Evolutionary conservation across 1,140 invertebrate species (phyloP).

Genomic region (Gryon sp.): DNA sequence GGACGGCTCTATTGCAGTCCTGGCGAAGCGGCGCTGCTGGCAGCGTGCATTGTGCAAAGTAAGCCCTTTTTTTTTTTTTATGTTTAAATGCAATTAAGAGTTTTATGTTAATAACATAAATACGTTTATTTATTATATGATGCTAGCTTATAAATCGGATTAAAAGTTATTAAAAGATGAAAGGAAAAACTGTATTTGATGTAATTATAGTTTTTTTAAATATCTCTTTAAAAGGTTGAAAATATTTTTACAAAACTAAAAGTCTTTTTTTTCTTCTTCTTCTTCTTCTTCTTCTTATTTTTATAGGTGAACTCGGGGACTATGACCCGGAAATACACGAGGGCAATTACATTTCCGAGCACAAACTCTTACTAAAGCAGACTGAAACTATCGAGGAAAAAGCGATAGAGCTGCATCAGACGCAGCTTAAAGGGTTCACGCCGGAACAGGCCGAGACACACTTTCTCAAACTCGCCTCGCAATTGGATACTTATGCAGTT

Average conservation of each 20-base stretch:
- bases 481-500: conserved; percentile 97
- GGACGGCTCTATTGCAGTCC: conserved; percentile 94
- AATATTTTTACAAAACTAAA: conserved; percentile 1
- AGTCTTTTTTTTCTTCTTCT: not conserved
- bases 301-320: conserved; percentile 94
- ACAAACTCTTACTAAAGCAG: conserved; percentile 95
- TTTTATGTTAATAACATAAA: too few relatives aligned
- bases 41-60: conserved; percentile 97
- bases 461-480: conserved; percentile 92
- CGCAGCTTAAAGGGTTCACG: conserved; percentile 85
- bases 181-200: too few relatives aligned
- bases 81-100: too few relatives aligned
- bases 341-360: conserved; percentile 93
- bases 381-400: conserved; percentile 93
- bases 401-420: conserved; percentile 93
- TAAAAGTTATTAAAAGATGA: too few relatives aligned
- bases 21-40: conserved; percentile 92
- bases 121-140: too few relatives aligned
- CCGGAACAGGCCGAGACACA: conserved; percentile 88
- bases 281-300: not conserved
- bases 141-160: too few relatives aligned
- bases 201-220: too few relatives aligned
- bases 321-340: conserved; percentile 93
- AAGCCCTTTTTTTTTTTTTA: conserved; percentile 65
- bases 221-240: not conserved